Base-by-base conservation (phyloP, 2,113 vertebrate genomes). In the Charadrius vociferus region DNA sequence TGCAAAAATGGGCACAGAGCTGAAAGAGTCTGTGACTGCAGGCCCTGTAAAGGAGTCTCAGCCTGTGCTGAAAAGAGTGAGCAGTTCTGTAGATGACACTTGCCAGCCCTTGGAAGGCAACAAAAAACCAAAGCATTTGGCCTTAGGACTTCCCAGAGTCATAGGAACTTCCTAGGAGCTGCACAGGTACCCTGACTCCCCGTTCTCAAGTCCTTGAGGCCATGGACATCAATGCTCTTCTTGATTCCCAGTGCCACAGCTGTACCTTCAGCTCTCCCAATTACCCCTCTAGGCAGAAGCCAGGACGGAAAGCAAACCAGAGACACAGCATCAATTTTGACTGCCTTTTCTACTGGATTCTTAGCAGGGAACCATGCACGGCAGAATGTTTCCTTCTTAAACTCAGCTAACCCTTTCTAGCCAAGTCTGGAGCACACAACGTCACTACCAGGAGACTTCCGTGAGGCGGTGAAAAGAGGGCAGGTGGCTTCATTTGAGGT, bases 351-450 rank as follows among this genome's bases (percentile, higher is more conserved):
- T 77, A 4, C 13, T 23, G 47, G 14, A 8, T 77, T 89, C 73
- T 47, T 75, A 67, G 41, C 18, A 43, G 21, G 43, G 29, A 95
- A 24, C 50, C 10, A 16, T 19, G 32, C 14, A 9, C 7, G 58
- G 32, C 32, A 52, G 81, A 89, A 81, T 50, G 6, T 70, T 79
- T 89, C 58, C 29, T 66, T 39, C 68, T 67, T 80, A 75, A 89
- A 56, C 12, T 62, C 63, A 66, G 53, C 36, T 91, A 65, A 79
- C 34, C 14, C 36, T 55, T 81, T 37, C 68, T 49, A 75, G 39
- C 21, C 70, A 29, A 32, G 16, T 37, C 53, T 0, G 0, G 10
- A 77, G 24, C 32, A 45, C 59, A 30, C 26, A 15, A 24, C 56
- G 6, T 79, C 3, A 1, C n/a, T 59, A 55, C 26, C 23, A 37